Evolutionary conservation across 2,113 vertebrate species (phyloP).

Genomic region (Podilymbus podiceps): DNA sequence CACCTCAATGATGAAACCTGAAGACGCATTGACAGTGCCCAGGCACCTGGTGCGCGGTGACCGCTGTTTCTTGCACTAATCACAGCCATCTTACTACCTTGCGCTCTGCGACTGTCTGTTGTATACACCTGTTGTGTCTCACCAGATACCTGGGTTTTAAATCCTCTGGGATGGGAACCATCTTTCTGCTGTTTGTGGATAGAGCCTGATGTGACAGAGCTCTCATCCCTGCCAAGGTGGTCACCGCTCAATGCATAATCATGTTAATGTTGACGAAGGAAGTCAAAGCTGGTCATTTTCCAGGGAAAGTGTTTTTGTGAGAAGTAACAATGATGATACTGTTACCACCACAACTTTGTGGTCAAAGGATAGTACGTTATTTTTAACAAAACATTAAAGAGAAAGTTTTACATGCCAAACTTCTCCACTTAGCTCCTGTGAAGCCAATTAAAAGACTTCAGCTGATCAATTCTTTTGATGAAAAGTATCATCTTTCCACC

Average conservation of each 20-base stretch:
- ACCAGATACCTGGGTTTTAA: not conserved
- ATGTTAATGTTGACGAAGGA: not conserved
- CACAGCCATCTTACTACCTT: not conserved
- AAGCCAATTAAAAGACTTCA: not conserved
- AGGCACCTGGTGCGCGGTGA: not conserved
- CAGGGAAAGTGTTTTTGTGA: not conserved
- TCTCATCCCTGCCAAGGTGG: not conserved
- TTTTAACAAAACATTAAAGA: not conserved
- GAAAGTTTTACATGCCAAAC: not conserved
- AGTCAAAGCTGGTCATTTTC: not conserved
- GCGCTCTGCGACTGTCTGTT: not conserved
- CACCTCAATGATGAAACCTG: not conserved
- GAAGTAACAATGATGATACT: not conserved
- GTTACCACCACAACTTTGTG: not conserved
- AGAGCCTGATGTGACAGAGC: not conserved
- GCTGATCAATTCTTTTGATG: not conserved
- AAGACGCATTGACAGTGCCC: not conserved
- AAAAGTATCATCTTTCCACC: not conserved
- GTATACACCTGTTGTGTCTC: not conserved
- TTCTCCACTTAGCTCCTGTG: not conserved
- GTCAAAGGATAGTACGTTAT: not conserved
- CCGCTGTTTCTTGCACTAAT: not conserved
- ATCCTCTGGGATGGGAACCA: not conserved
- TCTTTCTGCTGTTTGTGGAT: not conserved
- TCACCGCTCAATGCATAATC: fast-evolving